Percentiles rank a stretch among this genome's conserved stretches.
Conservation (phyloP, 2,888 invertebrate species). For the Rutpela maculata region DNA sequence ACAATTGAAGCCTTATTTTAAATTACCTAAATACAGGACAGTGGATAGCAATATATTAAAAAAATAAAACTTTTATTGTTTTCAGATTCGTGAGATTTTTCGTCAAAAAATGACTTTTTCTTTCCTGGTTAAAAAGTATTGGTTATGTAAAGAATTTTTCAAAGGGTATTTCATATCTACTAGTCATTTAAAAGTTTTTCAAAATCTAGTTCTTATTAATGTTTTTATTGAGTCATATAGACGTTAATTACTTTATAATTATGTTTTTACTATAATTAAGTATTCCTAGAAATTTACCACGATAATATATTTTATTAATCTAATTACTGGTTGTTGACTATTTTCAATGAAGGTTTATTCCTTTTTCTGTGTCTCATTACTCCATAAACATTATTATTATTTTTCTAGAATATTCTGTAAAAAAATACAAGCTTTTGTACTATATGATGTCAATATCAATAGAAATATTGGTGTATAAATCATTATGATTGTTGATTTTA, state of each 20-base stretch:
- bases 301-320: constrained; percentile 5
- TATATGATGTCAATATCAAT: not conserved
- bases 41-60: too few relatives aligned
- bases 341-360: not conserved
- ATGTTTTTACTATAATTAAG: constrained; percentile 8
- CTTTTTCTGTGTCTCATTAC: not conserved
- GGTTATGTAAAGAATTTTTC: too few relatives aligned
- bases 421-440: not conserved
- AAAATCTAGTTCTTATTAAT: not conserved
- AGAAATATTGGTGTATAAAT: too few relatives aligned
- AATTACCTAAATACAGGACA: too few relatives aligned
- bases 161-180: too few relatives aligned
- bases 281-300: constrained; percentile 9
- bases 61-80: too few relatives aligned
- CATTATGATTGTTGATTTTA: too few relatives aligned
- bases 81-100: too few relatives aligned
- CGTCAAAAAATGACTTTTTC: too few relatives aligned
- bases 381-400: not conserved
- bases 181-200: too few relatives aligned
- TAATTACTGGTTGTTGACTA: constrained; percentile 10
- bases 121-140: too few relatives aligned
- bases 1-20: too few relatives aligned
- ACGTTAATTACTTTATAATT: constrained; percentile 27
- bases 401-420: not conserved
- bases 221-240: constrained; percentile 3